Evolutionary conservation across 2,888 invertebrate species (phyloP).

Genomic region (Bombylius discolor): DNA sequence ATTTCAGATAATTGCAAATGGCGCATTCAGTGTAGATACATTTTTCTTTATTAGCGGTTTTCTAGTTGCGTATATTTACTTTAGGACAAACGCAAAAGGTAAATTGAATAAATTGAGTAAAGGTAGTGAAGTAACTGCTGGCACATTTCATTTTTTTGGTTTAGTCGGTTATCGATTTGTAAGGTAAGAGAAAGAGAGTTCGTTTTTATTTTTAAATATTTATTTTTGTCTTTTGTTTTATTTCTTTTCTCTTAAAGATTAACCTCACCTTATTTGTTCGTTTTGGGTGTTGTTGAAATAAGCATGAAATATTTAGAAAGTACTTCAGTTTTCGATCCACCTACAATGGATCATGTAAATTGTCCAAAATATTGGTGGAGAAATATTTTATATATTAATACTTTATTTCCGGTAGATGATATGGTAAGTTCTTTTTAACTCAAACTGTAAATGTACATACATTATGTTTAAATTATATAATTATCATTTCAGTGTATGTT

Average conservation of each 20-base stretch:
- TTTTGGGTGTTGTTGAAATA: conserved; percentile 70
- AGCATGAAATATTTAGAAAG: conserved; percentile 76
- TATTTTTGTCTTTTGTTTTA: background rate
- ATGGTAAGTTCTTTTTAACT: conserved; percentile 46
- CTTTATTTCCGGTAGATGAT: conserved; percentile 68
- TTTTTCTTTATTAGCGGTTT: conserved; percentile 77
- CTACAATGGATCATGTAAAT: conserved; percentile 65
- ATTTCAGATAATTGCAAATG: conserved; percentile 68
- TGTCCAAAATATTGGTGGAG: conserved; percentile 83
- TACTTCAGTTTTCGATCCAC: conserved; percentile 73
- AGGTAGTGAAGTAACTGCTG: conserved; percentile 49
- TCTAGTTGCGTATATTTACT: conserved; percentile 73
- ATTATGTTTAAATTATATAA: background rate
- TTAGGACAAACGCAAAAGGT: conserved; percentile 62
- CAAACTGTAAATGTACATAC: too few species aligned
- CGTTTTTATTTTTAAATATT: background rate
- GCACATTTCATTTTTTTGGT: conserved; percentile 58
- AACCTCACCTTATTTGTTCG: conserved; percentile 70
- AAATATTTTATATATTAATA: conserved; percentile 74
- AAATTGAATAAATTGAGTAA: conserved; percentile 54
- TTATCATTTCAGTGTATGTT: conserved; percentile 61
- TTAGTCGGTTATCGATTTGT: conserved; percentile 65
- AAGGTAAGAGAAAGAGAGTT: conserved; percentile 38
- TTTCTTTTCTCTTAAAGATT: conserved; percentile 40
- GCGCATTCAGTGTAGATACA: conserved; percentile 68